Evolutionary conservation across 2,888 invertebrate species (phyloP), one percentile per base, ranked within the genome.

Genomic region (Agrotis exclamationis): DNA sequence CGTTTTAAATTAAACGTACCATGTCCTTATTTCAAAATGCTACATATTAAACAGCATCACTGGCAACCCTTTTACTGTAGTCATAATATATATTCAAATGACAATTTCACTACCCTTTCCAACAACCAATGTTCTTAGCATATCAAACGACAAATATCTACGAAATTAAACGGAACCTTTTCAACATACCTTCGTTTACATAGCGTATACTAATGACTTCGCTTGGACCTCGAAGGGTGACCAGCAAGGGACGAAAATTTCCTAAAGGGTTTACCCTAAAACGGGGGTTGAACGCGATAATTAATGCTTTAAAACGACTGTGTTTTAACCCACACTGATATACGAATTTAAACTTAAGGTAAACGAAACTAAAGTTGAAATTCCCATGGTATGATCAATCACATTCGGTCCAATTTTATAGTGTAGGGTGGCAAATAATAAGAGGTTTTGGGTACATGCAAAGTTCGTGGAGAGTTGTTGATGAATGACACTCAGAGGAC

Each of bases 401-500:
- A 90, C 92, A 88, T 94, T 95, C 88, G 93, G 95, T 94, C 91
- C 93, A 95, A 95, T 95, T 96, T 95, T 94, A 95, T 94, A 93
- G 94, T 94, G 90, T 89, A 86, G 94, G 94, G 94, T 92, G 93
- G 95, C 92, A 93, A 95, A 95, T 96, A 95, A 94, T 89, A 94
- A 95, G 95, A 94, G 95, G 92, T 93, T 89, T 86, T 83, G 76
- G 92, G 94, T 93, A 94, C 94, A 94, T 94, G 93, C 91, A 93
- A 95, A 96, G 94, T 95, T 95, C 88, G 94, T 88, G 88, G 91
- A 89, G 89, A 93, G 92, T 93, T 93, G 92, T 95, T 96, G 96
- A 96, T 96, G 96, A 95, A 96, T 96, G 96, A 96, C 95, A 96
- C 96, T 96, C 96, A 39, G 89, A 91, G 96, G 96, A 92, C 94